These are phyloP conservation scores for Parochlus steinenii DNA, from an alignment of 2,888 invertebrate species.

Conservation along the genomic window DNA sequence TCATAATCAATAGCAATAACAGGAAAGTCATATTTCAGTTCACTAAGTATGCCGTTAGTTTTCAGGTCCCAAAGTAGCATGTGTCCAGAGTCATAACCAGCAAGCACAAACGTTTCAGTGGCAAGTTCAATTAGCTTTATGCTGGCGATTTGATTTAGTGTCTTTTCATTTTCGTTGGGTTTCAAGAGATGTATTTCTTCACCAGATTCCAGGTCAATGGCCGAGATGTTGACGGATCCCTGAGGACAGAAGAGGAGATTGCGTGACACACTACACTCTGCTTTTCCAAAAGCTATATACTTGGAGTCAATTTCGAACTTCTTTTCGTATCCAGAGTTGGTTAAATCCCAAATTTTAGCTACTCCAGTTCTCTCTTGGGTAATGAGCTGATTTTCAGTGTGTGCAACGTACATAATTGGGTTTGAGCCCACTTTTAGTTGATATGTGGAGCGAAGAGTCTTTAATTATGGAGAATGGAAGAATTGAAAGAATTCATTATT, in stretches of 20 bases:
- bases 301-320: slow-evolving; percentile 39
- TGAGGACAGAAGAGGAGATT: slow-evolving; percentile 49
- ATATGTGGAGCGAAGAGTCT: slow-evolving; percentile 9
- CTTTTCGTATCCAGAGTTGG: slow-evolving; percentile 41
- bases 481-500: neutral
- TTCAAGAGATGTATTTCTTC: slow-evolving; percentile 26
- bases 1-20: slow-evolving; percentile 54
- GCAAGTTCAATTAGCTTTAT: slow-evolving; percentile 32
- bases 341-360: slow-evolving; percentile 46
- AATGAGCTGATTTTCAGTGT: slow-evolving; percentile 42
- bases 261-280: slow-evolving; percentile 37
- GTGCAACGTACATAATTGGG: slow-evolving; percentile 17
- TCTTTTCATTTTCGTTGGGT: slow-evolving; percentile 15
- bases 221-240: slow-evolving; percentile 36
- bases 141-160: slow-evolving; percentile 48
- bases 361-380: slow-evolving; percentile 60
- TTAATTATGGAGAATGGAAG: slow-evolving; percentile 42
- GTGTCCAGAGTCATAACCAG: slow-evolving; percentile 58
- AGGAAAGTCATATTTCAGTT: slow-evolving; percentile 43
- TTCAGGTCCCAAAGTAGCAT: slow-evolving; percentile 54
- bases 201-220: slow-evolving; percentile 33
- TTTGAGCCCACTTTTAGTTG: slow-evolving; percentile 8
- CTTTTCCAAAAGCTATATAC: slow-evolving; percentile 55
- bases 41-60: slow-evolving; percentile 38
- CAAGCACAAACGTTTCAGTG: slow-evolving; percentile 40